Evolutionary conservation across 1,140 invertebrate genomes (phyloP), one percentile per base, ranked within the genome.

Genomic region (Aphidius gifuensis): DNA sequence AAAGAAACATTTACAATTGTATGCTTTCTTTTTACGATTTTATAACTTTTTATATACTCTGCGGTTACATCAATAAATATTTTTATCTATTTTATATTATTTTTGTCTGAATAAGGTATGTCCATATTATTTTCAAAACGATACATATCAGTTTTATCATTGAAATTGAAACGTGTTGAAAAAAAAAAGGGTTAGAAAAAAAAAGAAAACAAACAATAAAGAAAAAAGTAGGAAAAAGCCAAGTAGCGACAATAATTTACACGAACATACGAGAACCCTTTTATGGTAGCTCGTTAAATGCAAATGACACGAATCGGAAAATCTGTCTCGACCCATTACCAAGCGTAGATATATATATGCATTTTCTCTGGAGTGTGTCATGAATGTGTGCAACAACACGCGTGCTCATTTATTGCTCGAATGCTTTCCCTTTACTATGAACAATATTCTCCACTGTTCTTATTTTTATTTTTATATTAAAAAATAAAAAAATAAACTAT

Each of bases 261-360:
- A 60, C 58, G 51, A 60, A 66, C 58, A 57, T 60, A 56, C 48
- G 54, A 51, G 53, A 55, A 42, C 53, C 53, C 58, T 57, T 66
- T 66, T 66, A 66, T 62, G 60, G 50, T 63, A 45, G 61, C 61
- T 66, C 65, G 65, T 66, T 66, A 63, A 66, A 66, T 66, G 65
- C 61, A 66, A 66, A 66, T 66, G 58, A 61, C 58, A 60, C 51
- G 58, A 63, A 66, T 66, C 61, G 61, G 61, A 62, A 66, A 66
- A 66, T 66, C 65, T 66, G 61, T 55, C 58, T 46, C 47, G 53
- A 51, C 58, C 46, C 44, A 42, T 48, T 49, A 43, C 38, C 61
- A 50, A 58, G 65, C 59, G 53, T 65, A 53, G 50, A 45, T 43
- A 59, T 40, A 43, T 62, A 62, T 61, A 49, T 51, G 32, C 55